A percentile compares a stretch with the other conserved stretches of the same genome.
Evolutionary conservation across 2,113 vertebrate species (phyloP).

Genomic region (Tretioscincus oriximinensis): DNA sequence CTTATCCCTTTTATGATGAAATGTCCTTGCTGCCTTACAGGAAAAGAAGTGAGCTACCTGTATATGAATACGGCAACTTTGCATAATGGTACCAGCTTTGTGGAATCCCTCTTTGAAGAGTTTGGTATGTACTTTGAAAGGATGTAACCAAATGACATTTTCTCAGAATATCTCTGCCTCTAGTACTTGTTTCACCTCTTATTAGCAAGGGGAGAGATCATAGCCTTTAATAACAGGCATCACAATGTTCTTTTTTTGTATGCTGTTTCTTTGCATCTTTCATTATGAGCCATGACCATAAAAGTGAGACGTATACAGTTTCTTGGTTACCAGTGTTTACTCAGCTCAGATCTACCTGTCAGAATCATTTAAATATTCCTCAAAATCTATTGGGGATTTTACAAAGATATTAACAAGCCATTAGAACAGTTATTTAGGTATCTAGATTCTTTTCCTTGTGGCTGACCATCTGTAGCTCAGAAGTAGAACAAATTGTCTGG

Average conservation of each 20-base stretch:
- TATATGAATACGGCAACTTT: conserved; percentile 92
- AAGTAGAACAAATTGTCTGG: too few species aligned
- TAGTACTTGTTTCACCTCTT: not conserved
- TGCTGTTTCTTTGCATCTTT: not conserved
- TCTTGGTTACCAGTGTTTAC: not conserved
- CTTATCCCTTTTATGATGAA: not conserved
- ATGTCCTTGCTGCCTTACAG: conserved; percentile 64
- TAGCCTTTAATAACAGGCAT: not conserved
- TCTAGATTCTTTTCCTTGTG: not conserved
- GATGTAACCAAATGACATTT: not conserved
- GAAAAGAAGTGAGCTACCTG: conserved; percentile 83
- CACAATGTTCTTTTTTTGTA: not conserved
- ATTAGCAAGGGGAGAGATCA: not conserved
- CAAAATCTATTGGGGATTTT: not conserved
- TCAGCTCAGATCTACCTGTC: not conserved
- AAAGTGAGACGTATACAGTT: not conserved
- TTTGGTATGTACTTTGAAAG: conserved; percentile 79
- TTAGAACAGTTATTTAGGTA: not conserved
- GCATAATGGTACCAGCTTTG: conserved; percentile 94
- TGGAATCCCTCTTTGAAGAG: conserved; percentile 95
- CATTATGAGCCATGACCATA: not conserved
- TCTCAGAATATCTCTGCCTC: not conserved
- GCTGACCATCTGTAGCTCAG: too few species aligned
- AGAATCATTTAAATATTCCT: not conserved
- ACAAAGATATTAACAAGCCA: too few species aligned